Evolutionary conservation across 2,113 vertebrate genomes (phyloP), one percentile per base, ranked within the genome.

Genomic region (Euleptes europaea): DNA sequence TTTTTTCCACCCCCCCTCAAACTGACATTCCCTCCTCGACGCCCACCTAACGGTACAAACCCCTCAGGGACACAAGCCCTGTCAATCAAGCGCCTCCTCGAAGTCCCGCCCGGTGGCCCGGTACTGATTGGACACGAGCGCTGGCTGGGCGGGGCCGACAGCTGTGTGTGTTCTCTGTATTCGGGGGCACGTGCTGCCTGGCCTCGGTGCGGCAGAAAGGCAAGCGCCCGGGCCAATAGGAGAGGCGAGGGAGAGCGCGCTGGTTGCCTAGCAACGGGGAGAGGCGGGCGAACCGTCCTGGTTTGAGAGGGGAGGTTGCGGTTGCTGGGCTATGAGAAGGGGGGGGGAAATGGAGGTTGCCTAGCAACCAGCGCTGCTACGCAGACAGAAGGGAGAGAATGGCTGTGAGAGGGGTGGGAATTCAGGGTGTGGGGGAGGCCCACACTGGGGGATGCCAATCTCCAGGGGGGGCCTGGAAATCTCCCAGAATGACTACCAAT

Each of bases 41-140:
- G 19, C 76, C 84, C 84, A 38, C n/a, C 67, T 73, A 73, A 63
- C 40, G 84, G 67, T 17, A 57, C 60, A 5, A 3, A 49, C 1
- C n/a, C n/a, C n/a, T n/a, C n/a, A n/a, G n/a, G n/a, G n/a, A n/a
- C n/a, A n/a, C n/a, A n/a, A n/a, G n/a, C n/a, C 9, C n/a, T 84
- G 89, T 87, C 84, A 38, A 88, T 93, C 92, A 90, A 28, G 2
- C 2, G 12, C 28, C 10, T 5, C 28, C 10, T 5, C 8, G 0
- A 66, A 35, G 72, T 44, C 57, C 67, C 80, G 70, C 13, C 51
- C 40, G 73, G 75, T 3, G 84, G 72, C 63, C 28, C 0, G 1
- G 0, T 17, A 5, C n/a, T 89, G 81, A 89, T 91, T 94, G 92
- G 94, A 14, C 0, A n/a, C 35, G 17, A 5, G 38, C 31, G 66